phyloP scores from a whole-genome alignment of 2,113 vertebrate genomes.

The Catharus fuscescens region DNA sequence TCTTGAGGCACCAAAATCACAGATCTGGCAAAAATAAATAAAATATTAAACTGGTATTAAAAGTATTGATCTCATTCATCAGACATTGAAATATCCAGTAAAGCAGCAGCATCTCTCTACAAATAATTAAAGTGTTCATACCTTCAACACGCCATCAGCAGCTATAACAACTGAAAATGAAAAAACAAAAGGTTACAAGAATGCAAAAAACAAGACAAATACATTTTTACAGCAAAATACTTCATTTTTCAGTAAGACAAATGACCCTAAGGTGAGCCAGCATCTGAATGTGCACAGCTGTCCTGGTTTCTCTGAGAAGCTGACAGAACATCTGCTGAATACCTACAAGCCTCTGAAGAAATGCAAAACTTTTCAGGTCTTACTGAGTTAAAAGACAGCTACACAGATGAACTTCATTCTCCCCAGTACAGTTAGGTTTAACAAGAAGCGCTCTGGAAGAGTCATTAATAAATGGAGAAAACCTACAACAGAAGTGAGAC shows the following conservation, averaged over 20 bases:
- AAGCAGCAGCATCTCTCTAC: background rate
- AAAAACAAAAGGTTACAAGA: constrained; percentile 38
- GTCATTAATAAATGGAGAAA: background rate
- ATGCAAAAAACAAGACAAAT: background rate
- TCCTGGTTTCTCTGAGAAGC: background rate
- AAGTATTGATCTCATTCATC: background rate
- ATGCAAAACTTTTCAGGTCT: background rate
- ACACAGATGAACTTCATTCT: background rate
- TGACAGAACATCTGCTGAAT: background rate
- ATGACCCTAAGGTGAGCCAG: background rate
- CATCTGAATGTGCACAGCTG: background rate
- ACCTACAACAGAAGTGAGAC: background rate
- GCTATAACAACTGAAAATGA: constrained; percentile 91
- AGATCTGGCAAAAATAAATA: constrained; percentile 82
- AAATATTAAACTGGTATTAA: background rate
- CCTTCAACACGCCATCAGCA: constrained; percentile 91
- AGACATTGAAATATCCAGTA: background rate
- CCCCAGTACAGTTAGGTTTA: background rate
- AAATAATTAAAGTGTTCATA: constrained; percentile 65
- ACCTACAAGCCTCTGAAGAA: background rate
- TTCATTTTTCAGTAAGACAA: background rate
- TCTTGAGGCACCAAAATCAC: constrained; percentile 96
- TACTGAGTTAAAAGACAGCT: background rate
- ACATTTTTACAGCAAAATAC: background rate
- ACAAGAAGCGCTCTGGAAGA: background rate